Percentiles rank a stretch among this genome's conserved stretches.
These are phyloP conservation scores for Picathartes gymnocephalus DNA, from an alignment of 2,113 vertebrate genomes.

Conservation along the genomic window DNA sequence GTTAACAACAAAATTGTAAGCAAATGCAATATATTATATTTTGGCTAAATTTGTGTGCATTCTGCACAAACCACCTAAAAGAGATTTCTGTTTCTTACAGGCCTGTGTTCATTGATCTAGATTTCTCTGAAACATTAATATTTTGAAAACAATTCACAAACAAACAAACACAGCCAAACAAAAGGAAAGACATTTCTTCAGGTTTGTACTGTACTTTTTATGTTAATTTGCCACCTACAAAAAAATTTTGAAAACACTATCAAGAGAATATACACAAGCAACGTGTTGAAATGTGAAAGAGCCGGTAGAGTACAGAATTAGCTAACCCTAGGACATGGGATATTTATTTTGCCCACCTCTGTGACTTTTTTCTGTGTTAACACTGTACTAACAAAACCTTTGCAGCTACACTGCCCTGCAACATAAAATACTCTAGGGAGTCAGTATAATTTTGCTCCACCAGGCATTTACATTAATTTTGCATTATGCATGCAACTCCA, in stretches of 20 bases:
- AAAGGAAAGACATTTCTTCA: background rate
- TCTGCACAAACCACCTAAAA: background rate
- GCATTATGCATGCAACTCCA: background rate
- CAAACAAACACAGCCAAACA: background rate
- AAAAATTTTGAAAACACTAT: background rate
- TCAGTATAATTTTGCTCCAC: background rate
- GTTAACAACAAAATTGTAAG: background rate
- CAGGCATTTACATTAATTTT: background rate
- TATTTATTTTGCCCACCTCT: background rate
- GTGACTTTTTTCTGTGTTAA: background rate
- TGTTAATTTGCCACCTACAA: background rate
- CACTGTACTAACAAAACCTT: background rate
- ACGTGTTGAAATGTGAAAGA: background rate
- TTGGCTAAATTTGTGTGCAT: background rate
- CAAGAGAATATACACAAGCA: background rate
- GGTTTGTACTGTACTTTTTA: background rate
- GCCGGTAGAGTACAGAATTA: background rate
- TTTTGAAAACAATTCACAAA: background rate
- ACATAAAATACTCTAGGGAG: background rate
- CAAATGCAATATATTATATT: background rate
- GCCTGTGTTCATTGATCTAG: background rate
- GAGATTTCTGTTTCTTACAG: background rate
- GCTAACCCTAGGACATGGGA: background rate
- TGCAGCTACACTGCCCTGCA: background rate
- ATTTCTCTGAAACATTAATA: background rate